Base-by-base conservation (phyloP, 2,888 invertebrate genomes). In the Incurvaria masculella region DNA sequence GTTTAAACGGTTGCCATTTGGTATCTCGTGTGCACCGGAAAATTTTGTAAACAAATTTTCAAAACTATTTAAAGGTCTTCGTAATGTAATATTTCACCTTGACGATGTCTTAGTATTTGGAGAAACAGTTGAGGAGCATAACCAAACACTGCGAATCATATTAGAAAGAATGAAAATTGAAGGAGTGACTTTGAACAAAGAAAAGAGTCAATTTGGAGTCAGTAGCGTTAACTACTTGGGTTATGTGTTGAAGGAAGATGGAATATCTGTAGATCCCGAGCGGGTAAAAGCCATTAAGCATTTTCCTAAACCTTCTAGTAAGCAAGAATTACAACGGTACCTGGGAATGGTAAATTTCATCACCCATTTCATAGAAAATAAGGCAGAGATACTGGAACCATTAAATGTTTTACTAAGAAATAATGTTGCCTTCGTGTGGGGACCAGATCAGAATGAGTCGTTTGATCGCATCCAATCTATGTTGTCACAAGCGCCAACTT, bases 21-120 rank as follows among this genome's bases (percentile, higher is more conserved):
- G 47, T 33, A 33, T 47, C 4, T 42, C 42, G 26, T 47, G 47
- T 42, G 26, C 47, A n/a, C 11, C 47, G 10, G 47, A 47, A 42
- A 27, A 26, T 33, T 47, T 47, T 47, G 38, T 42, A 1, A 21
- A 14, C 14, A 47, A 47, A 11, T 47, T 47, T 44, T n/a, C 44
- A 39, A 43, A 44, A 39, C 5, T 23, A 23, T 10, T 23, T 23
- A 23, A 5, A 23, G 23, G 23, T 5, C 23, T 23, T 5, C 5
- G 10, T 6, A 23, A 23, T 10, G 23, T 23, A 23, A 10, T 23
- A 23, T 23, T 23, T 23, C 23, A 23, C 10, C 6, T 23, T 6
- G 23, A 23, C 23, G 23, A 23, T 23, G 23, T 23, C 10, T 23
- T 23, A 10, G 10, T 23, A 23, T 23, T 23, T 23, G 23, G 23